Conservation (phyloP, 2,113 vertebrate genomes). For the Tupaia tana region DNA sequence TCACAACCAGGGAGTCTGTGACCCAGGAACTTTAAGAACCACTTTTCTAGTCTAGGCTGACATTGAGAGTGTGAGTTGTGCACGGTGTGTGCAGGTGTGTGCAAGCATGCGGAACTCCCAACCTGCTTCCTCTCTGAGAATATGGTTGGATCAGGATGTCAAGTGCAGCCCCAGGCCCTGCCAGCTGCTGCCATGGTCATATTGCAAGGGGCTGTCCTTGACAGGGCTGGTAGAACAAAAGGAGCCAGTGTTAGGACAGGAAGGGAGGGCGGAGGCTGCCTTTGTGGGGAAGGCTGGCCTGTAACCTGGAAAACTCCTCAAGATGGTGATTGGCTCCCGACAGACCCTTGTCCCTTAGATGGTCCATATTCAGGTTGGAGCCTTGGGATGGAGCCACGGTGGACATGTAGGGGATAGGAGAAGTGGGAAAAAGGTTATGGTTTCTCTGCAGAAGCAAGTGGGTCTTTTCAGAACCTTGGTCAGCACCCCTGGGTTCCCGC, state of each 20-base stretch:
- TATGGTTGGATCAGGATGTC: slow-evolving; percentile 79
- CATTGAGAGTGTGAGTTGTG: slow-evolving; percentile 58
- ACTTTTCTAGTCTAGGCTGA: slow-evolving; percentile 55
- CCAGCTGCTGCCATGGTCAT: slow-evolving; percentile 77
- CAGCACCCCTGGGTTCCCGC: slow-evolving; percentile 13
- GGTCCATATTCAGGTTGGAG: not conserved
- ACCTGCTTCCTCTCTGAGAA: slow-evolving; percentile 74
- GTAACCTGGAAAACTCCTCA: not conserved
- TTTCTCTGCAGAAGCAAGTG: not conserved
- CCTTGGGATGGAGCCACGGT: not conserved
- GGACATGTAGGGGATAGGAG: not conserved
- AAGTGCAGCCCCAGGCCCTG: slow-evolving; percentile 72
- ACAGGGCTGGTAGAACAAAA: slow-evolving; percentile 61
- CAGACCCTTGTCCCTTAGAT: not conserved
- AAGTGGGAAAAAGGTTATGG: not conserved
- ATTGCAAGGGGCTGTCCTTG: slow-evolving; percentile 75
- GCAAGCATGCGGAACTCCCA: slow-evolving; percentile 78
- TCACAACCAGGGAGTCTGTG: not conserved
- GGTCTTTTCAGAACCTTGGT: slow-evolving; percentile 72
- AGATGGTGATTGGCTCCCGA: not conserved
- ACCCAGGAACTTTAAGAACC: slow-evolving; percentile 35
- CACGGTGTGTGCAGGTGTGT: slow-evolving; percentile 69
- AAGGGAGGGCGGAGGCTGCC: slow-evolving; percentile 28
- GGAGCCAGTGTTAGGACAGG: slow-evolving; percentile 58
- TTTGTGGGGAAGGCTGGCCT: not conserved